These are phyloP conservation scores for Iphiclides podalirius DNA, from an alignment of 2,888 invertebrate genomes.

Conservation along the genomic window DNA sequence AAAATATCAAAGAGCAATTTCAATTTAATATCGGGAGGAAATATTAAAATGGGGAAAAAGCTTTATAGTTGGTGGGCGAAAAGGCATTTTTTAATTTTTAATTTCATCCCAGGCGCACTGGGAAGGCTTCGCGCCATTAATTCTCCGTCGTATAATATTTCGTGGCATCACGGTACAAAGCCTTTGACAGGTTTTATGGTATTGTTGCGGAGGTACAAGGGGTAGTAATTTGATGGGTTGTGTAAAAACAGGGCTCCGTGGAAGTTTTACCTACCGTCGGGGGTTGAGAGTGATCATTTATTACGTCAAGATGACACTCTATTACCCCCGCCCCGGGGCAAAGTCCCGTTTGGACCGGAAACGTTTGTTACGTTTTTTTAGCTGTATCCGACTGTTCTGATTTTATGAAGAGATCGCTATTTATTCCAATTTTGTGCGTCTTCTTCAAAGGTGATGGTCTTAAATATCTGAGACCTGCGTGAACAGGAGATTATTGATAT, in stretches of 20 bases:
- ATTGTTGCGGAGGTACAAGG: constrained; percentile 40
- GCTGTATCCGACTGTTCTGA: constrained; percentile 18
- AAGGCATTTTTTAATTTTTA: constrained; percentile 11
- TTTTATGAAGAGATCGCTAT: constrained; percentile 29
- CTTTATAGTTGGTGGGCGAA: constrained; percentile 3
- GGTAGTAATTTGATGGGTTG: constrained; percentile 50
- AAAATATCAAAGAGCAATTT: constrained; percentile 1
- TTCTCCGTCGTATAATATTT: constrained; percentile 34
- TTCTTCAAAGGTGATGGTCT: too few species aligned
- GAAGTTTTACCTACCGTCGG: constrained; percentile 37
- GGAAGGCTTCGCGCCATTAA: constrained; percentile 26
- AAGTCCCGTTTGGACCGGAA: constrained; percentile 2
- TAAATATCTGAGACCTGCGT: too few species aligned
- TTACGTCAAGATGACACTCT: constrained; percentile 76
- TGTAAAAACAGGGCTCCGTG: constrained; percentile 62
- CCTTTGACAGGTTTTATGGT: constrained; percentile 32
- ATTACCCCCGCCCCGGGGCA: constrained; percentile 45
- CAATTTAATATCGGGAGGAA: constrained; percentile 1
- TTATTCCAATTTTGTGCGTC: too few species aligned
- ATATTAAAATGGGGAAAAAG: constrained; percentile 1
- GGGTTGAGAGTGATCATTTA: constrained; percentile 65
- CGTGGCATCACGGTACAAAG: constrained; percentile 31
- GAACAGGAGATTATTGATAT: too few species aligned
- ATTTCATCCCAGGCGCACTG: constrained; percentile 2
- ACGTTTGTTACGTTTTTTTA: constrained; percentile 19